Evolutionary conservation across 1,140 invertebrate species (phyloP).

Genomic region (Pentalonia nigronervosa): DNA sequence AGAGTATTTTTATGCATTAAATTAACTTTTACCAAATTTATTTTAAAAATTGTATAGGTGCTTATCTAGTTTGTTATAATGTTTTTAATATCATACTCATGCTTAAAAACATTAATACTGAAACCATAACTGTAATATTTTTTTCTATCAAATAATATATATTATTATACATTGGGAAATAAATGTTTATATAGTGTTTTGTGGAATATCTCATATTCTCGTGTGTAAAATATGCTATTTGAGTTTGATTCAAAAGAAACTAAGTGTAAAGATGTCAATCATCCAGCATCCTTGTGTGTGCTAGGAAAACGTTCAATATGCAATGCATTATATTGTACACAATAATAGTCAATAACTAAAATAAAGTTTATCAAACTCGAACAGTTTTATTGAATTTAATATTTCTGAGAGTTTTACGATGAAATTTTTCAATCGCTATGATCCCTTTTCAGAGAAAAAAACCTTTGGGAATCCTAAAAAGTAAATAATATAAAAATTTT

Average conservation of each 20-base stretch:
- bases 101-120: background rate
- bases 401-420: background rate
- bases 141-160: background rate
- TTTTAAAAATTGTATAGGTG: background rate
- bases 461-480: background rate
- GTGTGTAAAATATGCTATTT: background rate
- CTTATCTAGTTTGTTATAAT: no score
- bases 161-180: background rate
- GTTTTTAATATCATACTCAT: background rate
- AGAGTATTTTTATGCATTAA: background rate
- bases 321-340: background rate
- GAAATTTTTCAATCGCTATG: background rate
- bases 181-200: background rate
- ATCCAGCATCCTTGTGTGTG: background rate
- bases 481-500: conserved; percentile 5
- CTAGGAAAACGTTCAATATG: background rate
- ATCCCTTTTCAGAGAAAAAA: background rate
- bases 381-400: background rate
- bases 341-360: conserved; percentile 1
- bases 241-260: background rate
- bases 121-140: background rate
- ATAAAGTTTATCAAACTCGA: background rate
- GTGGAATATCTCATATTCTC: background rate
- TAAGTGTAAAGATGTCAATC: background rate
- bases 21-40: background rate